Evolutionary conservation across 1,140 invertebrate species (phyloP), one percentile per base, ranked within the genome.

Genomic region (Papilio aristodemus): DNA sequence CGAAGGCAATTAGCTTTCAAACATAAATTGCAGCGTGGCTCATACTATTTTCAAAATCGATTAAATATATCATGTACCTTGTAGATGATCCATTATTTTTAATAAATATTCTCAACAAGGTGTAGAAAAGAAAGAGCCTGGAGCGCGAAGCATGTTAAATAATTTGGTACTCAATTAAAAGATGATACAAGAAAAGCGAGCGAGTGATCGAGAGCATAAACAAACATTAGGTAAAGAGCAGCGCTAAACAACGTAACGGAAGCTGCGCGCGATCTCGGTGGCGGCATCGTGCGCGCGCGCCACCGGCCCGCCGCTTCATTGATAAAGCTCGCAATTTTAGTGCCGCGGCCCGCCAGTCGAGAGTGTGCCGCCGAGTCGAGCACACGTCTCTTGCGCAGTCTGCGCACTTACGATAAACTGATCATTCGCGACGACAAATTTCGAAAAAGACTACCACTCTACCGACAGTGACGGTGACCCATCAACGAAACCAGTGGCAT

Each of bases 241-340:
- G 71, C 71, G 81, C 77, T 85, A 81, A 62, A 81, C 79, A 83
- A 71, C 75, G 82, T 84, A 86, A 83, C 86, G 87, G 87, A 90
- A 89, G 87, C 84, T 80, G 71, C 74, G 71, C 79, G 78, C 81
- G 27, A 32, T 85, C 83, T 32, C 17, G 83, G 82, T 83, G 72
- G 78, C 75, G 74, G 73, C 69, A 81, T 76, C 27, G 77, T 80
- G 82, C 84, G 84, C 83, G 84, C 74, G 85, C 85, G 83, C 76
- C 64, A 69, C 68, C 64, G 60, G 57, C 75, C 14, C 46, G 75
- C 74, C 75, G 71, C 74, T 70, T 71, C 79, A 83, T 81, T 86
- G 85, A 86, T 89, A 86, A 90, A 87, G 85, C 86, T 90, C 85
- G 85, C 86, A 78, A 87, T 90, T 87, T 87, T 75, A 46, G 19